Evolutionary conservation across 1,140 invertebrate species (phyloP).

Genomic region (Apis cerana): DNA sequence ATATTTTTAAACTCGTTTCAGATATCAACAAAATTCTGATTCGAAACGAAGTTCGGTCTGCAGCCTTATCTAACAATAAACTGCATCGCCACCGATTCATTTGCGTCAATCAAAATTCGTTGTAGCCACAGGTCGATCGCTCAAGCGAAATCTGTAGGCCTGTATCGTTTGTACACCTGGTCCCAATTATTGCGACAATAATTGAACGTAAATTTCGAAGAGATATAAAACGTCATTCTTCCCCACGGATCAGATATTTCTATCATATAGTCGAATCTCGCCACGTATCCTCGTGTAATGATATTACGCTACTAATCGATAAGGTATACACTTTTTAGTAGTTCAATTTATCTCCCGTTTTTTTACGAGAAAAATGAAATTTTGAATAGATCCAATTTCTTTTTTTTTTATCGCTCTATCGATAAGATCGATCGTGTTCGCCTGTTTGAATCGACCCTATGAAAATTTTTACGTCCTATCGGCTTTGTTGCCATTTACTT

Average conservation of each 20-base stretch:
- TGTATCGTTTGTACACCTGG: slow-evolving; percentile 27
- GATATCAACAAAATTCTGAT: neutral
- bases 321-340: slow-evolving; percentile 38
- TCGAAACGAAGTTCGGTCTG: neutral
- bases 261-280: slow-evolving; percentile 9
- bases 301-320: slow-evolving; percentile 5
- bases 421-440: slow-evolving; percentile 46
- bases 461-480: slow-evolving; percentile 47
- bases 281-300: slow-evolving; percentile 16
- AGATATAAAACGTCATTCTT: slow-evolving; percentile 26
- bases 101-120: slow-evolving; percentile 37
- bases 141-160: neutral
- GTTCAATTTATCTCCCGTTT: slow-evolving; percentile 42
- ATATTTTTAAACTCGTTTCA: no score
- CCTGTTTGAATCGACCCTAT: slow-evolving; percentile 21
- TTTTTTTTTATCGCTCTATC: slow-evolving; percentile 11
- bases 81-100: slow-evolving; percentile 1
- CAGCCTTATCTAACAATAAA: neutral
- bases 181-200: slow-evolving; percentile 36
- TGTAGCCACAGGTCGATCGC: neutral
- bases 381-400: slow-evolving; percentile 42
- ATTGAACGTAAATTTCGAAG: slow-evolving; percentile 49
- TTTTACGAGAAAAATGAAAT: slow-evolving; percentile 49
- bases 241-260: slow-evolving; percentile 12
- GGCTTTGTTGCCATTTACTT: slow-evolving; percentile 36